Conservation (phyloP, 2,888 invertebrate genomes). For the Eurois occulta region DNA sequence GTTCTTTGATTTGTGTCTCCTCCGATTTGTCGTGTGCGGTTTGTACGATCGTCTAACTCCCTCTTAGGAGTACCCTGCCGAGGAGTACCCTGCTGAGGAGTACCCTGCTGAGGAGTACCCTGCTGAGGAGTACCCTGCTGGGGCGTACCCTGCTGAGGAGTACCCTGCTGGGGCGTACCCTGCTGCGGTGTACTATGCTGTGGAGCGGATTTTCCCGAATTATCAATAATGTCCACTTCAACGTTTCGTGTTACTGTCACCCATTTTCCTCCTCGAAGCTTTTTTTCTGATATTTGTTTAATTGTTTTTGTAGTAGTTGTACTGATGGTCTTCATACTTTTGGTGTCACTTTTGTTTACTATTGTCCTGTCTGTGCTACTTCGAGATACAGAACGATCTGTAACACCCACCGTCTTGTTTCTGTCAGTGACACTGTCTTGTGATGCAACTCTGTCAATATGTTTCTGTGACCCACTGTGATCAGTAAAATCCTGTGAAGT, state of each 20-base stretch:
- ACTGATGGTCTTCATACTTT: conserved; percentile 76
- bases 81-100: conserved; percentile 54
- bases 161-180: conserved; percentile 45
- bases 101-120: conserved; percentile 44
- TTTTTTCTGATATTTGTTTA: conserved; percentile 90
- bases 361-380: conserved; percentile 74
- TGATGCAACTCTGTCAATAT: conserved; percentile 86
- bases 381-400: conserved; percentile 74
- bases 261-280: conserved; percentile 87
- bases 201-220: conserved; percentile 64
- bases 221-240: conserved; percentile 91
- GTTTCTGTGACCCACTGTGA: conserved; percentile 77
- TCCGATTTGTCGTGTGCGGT: conserved; percentile 62
- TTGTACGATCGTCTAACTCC: conserved; percentile 65
- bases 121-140: conserved; percentile 53
- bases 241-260: conserved; percentile 91
- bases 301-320: conserved; percentile 89
- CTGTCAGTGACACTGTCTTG: conserved; percentile 75
- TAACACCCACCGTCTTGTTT: conserved; percentile 67
- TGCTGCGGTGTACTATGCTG: conserved; percentile 49
- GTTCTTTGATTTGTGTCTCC: conserved; percentile 73
- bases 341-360: conserved; percentile 78
- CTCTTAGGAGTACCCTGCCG: conserved; percentile 56
- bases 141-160: conserved; percentile 55
- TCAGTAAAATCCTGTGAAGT: conserved; percentile 69